Evolutionary conservation across 2,888 invertebrate species (phyloP).

Genomic region (Pimpla rufipes): DNA sequence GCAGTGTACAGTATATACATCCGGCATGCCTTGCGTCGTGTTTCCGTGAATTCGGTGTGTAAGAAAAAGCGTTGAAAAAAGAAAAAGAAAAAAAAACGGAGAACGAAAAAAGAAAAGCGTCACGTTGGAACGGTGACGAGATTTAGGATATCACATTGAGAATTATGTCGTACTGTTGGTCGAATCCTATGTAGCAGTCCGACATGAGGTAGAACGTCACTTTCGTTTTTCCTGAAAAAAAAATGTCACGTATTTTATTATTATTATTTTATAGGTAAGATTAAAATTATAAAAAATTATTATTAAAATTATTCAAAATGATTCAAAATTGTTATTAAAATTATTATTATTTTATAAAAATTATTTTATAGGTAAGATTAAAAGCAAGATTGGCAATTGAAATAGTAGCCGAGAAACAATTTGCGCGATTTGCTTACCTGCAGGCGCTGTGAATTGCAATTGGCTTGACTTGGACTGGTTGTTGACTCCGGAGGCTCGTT

Average conservation of each 20-base stretch:
- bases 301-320: too few species aligned
- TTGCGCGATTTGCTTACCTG: slow-evolving; percentile 82
- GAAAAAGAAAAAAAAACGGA: not conserved
- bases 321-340: too few species aligned
- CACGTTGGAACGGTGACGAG: slow-evolving; percentile 20
- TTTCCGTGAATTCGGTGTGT: slow-evolving; percentile 5
- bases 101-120: slow-evolving; percentile 27
- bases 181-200: slow-evolving; percentile 96
- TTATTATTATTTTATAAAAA: too few species aligned
- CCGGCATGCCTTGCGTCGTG: slow-evolving; percentile 26
- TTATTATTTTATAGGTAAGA: slow-evolving; percentile 7
- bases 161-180: slow-evolving; percentile 92
- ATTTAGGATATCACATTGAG: slow-evolving; percentile 82
- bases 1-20: slow-evolving; percentile 65
- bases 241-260: slow-evolving; percentile 58
- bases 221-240: slow-evolving; percentile 89
- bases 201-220: slow-evolving; percentile 95
- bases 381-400: not conserved
- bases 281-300: too few species aligned
- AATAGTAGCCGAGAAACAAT: too few species aligned
- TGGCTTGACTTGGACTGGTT: slow-evolving; percentile 86
- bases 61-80: slow-evolving; percentile 38
- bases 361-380: too few species aligned
- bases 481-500: slow-evolving; percentile 88
- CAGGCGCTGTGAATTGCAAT: slow-evolving; percentile 89